Conservation (phyloP, 2,888 invertebrate genomes). For the Caradrina kadenii region DNA sequence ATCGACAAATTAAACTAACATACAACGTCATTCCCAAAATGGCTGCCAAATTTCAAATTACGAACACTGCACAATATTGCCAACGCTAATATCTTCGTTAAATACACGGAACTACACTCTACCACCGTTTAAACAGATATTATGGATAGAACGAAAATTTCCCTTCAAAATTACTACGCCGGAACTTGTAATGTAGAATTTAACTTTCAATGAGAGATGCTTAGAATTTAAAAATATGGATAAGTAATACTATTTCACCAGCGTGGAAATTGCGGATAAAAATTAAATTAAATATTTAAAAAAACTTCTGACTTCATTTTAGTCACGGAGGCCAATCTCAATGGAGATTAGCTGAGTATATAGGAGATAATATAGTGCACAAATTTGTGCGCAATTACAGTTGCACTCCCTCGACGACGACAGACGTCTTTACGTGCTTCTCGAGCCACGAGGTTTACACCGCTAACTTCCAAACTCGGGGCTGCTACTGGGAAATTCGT, state of each 20-base stretch:
- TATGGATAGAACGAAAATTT: constrained; percentile 53
- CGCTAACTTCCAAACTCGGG: too few species aligned
- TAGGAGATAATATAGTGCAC: too few species aligned
- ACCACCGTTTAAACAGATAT: constrained; percentile 55
- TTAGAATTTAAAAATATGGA: constrained; percentile 35
- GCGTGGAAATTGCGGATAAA: too few species aligned
- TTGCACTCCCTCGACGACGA: too few species aligned
- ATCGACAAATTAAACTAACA: not conserved
- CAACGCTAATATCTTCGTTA: constrained; percentile 38
- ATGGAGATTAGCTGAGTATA: too few species aligned
- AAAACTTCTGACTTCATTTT: too few species aligned
- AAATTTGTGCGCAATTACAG: too few species aligned
- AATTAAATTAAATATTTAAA: too few species aligned
- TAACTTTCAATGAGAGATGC: constrained; percentile 54
- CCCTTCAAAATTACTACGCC: constrained; percentile 52
- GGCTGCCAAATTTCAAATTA: constrained; percentile 5
- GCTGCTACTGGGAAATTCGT: too few species aligned
- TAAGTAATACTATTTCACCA: not conserved
- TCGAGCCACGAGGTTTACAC: too few species aligned
- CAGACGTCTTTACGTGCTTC: too few species aligned
- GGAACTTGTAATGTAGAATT: constrained; percentile 60
- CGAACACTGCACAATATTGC: constrained; percentile 36
- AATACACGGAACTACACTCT: constrained; percentile 39
- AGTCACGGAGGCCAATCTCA: too few species aligned
- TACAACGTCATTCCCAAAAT: constrained; percentile 22